These are phyloP conservation scores for Chionis minor DNA, from an alignment of 2,113 vertebrate genomes.

Conservation along the genomic window DNA sequence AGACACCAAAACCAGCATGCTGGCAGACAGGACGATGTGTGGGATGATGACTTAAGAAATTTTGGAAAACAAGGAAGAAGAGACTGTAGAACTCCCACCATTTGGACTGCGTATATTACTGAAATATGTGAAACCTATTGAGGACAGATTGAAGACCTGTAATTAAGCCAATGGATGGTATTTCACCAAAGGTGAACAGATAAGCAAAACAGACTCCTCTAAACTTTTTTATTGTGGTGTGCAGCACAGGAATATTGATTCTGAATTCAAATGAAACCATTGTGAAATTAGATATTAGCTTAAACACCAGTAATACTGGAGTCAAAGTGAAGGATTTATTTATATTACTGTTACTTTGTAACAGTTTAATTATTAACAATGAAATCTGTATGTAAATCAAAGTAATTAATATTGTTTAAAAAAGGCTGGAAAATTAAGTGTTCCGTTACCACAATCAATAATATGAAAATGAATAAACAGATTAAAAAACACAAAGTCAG, in stretches of 20 bases:
- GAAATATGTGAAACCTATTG: neutral
- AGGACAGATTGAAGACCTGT: neutral
- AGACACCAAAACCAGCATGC: neutral
- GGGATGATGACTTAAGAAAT: neutral
- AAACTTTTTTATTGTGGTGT: neutral
- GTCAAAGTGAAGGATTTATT: conserved; percentile 26
- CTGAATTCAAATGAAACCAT: neutral
- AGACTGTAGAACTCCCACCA: neutral
- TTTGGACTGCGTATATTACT: neutral
- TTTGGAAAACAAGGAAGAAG: neutral
- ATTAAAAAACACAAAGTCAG: conserved; percentile 26
- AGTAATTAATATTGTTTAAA: conserved; percentile 30
- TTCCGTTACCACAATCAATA: conserved; percentile 39
- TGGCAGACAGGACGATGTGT: neutral
- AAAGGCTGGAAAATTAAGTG: conserved; percentile 1
- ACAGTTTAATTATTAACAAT: conserved; percentile 41
- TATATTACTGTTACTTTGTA: conserved; percentile 37
- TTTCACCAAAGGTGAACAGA: neutral
- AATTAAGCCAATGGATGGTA: neutral
- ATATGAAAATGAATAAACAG: conserved; percentile 49
- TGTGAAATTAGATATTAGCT: neutral
- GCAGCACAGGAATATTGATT: neutral
- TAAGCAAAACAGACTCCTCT: neutral
- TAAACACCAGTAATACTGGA: neutral
- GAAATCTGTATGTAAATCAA: conserved; percentile 31